Evolutionary conservation across 2,888 invertebrate species (phyloP), one percentile per base, ranked within the genome.

Genomic region (Stratiomys singularior): DNA sequence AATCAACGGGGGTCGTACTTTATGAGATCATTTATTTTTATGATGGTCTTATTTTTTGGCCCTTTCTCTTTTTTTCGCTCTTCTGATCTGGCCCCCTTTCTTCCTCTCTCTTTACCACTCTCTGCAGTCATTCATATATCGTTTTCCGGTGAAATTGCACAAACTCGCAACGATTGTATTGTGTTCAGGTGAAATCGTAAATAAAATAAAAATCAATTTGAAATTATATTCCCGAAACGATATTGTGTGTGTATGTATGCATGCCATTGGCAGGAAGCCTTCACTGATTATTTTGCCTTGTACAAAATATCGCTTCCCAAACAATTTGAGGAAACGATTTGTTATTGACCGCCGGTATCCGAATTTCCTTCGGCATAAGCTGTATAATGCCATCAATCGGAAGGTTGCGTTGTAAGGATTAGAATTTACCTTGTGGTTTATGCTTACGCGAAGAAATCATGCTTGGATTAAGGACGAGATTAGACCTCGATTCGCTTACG

Each of bases 131-230:
- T 52, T 52, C 56, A 56, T 52, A 47, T 11, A 74, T 58, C 44
- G 44, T 3, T 66, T 15, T 69, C n/a, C 47, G 64, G 47, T 69
- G 69, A 69, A 69, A 69, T 69, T 69, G 69, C 47, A 1, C 21
- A 46, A n/a, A 69, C 18, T 44, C 13, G n/a, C n/a, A n/a, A n/a
- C n/a, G n/a, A n/a, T n/a, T 30, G 18, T n/a, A 69, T 46, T 44
- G 23, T 58, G 25, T 74, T 23, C 74, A 74, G 74, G 74, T 74
- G 74, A 44, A 37, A 74, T 74, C 74, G 60, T 74, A 74, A 74
- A 74, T 74, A 74, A 58, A 74, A 74, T 60, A 60, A 60, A 74
- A 74, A 74, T 74, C 74, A 74, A 74, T 74, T 74, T 74, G 58
- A 37, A 58, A 74, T 74, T 74, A 74, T 74, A 37, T 37, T 58